Evolutionary conservation across 2,888 invertebrate genomes (phyloP).

Genomic region (Drosophila falleni): DNA sequence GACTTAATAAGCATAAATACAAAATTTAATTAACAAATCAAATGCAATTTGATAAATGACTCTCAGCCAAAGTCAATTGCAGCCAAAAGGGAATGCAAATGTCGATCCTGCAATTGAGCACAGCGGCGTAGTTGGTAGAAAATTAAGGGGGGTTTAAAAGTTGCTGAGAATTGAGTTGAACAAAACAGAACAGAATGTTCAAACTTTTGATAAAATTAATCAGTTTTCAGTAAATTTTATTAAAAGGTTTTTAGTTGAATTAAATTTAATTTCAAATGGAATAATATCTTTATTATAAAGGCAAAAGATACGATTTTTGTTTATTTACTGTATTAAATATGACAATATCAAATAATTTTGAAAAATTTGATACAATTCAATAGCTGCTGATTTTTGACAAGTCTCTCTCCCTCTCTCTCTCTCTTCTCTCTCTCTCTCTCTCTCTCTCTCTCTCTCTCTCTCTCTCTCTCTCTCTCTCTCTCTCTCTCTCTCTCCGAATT

Average conservation of each 20-base stretch:
- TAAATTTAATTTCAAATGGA: no score
- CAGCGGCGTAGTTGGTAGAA: background rate
- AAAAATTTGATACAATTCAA: no score
- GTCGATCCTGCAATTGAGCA: slow-evolving; percentile 35
- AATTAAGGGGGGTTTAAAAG: background rate
- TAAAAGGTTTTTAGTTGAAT: no score
- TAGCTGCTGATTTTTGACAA: no score
- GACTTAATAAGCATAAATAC: slow-evolving; percentile 78
- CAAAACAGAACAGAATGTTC: no score
- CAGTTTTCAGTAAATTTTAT: no score
- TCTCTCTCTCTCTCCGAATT: background rate
- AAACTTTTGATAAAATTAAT: no score
- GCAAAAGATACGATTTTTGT: no score
- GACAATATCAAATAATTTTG: no score
- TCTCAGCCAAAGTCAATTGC: slow-evolving; percentile 22
- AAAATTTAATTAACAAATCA: slow-evolving; percentile 80
- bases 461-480: background rate
- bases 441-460: background rate
- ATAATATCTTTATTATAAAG: no score
- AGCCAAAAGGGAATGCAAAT: slow-evolving; percentile 46
- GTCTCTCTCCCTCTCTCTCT: background rate
- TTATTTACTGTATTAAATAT: no score
- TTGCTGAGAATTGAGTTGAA: no score
- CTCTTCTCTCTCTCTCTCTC: background rate
- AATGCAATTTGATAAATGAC: slow-evolving; percentile 78